Evolutionary conservation across 2,797 vertebrate species (phyloP), one percentile per base, ranked within the genome.

Genomic region (Chlorospingus semifuscus): DNA sequence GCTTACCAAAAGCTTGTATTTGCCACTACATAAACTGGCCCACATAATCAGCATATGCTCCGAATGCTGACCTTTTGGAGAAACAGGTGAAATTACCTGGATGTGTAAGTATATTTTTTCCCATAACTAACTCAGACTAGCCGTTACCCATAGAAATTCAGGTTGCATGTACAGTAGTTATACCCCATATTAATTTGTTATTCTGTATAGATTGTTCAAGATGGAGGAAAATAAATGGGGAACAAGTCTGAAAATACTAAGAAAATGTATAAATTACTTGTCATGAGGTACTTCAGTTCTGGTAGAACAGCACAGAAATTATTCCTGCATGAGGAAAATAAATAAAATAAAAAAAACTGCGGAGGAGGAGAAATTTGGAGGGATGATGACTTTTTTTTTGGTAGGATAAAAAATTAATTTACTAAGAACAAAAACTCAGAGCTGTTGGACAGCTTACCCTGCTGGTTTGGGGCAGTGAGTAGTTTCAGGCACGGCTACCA

Each of bases 1-100:
- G n/a, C 12, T 93, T 95, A 91, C 41, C 49, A 95, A 89, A 95
- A 95, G 32, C 37, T 87, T 91, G 36, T 18, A 52, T 95, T 97
- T 94, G 27, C 23, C 24, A 47, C 55, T 94, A 18, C 29, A 20
- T 87, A 83, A 95, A 75, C 41, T 60, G 57, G 84, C 95, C 59
- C 4, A 26, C n/a, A 78, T 49, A 88, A 93, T 93, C 69, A 93
- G 70, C 74, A 49, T 59, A n/a, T 12, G 36, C 47, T 85, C 36
- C 71, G 83, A 83, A 76, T 23, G 30, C 16, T 39, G 72, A 76
- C 44, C 27, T 56, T 65, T 80, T 76, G 37, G 75, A 93, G 60
- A 64, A 93, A 76, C 11, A 53, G 22, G 44, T 83, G 22, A 92
- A 96, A 91, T 66, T 76, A 52, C 74, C 22, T 91, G 12, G 63